Conservation (phyloP, 2,797 vertebrate genomes). For the Diceros bicornis region DNA sequence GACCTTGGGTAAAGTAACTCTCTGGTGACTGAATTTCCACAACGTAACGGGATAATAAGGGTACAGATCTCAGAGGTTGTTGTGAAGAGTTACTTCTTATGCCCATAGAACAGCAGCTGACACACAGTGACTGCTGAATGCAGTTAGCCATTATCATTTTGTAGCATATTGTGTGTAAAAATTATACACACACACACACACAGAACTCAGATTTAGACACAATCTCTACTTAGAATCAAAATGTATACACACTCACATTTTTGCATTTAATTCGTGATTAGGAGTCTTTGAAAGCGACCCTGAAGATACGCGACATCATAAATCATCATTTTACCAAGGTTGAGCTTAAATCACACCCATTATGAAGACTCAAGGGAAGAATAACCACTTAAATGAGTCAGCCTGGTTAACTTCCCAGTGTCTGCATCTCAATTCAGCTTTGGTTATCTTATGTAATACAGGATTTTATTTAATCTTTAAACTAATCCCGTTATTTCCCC, state of each 20-base stretch:
- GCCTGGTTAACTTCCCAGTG: not conserved
- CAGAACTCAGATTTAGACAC: not conserved
- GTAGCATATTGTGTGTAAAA: not conserved
- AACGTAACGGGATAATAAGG: not conserved
- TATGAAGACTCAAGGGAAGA: not conserved
- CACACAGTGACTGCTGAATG: not conserved
- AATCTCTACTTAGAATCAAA: not conserved
- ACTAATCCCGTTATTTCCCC: not conserved
- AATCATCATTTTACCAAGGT: not conserved
- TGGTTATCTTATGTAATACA: not conserved
- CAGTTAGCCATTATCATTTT: not conserved
- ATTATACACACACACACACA: not conserved
- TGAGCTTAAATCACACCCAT: not conserved
- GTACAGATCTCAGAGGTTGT: fast-evolving
- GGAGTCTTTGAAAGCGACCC: not conserved
- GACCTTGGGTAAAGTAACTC: not conserved
- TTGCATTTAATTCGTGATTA: not conserved
- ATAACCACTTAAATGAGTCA: not conserved
- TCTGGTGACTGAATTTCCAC: not conserved
- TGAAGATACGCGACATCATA: not conserved
- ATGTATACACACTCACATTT: not conserved
- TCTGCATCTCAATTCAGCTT: not conserved
- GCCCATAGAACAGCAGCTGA: not conserved
- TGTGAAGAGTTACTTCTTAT: not conserved
- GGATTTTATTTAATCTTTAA: not conserved